These are phyloP conservation scores for Cuculus canorus DNA, from an alignment of 2,797 vertebrate genomes.

Conservation along the genomic window DNA sequence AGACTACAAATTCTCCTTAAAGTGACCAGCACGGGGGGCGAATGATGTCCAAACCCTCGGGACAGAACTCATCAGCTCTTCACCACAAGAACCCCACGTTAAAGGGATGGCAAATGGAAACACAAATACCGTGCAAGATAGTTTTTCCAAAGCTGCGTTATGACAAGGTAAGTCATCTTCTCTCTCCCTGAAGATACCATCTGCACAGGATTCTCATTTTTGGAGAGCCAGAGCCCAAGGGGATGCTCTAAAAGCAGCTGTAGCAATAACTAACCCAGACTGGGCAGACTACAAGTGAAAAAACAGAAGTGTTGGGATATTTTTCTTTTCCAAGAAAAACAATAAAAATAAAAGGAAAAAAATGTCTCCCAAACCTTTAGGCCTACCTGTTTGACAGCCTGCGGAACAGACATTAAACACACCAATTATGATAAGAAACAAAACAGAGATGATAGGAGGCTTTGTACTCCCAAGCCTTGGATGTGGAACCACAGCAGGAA, in stretches of 20 bases:
- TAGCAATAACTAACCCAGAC: slow-evolving; percentile 11
- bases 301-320: neutral
- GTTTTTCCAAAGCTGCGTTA: slow-evolving; percentile 5
- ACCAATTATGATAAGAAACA: neutral
- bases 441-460: neutral
- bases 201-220: slow-evolving; percentile 38
- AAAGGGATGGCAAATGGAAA: neutral
- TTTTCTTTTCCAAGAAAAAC: neutral
- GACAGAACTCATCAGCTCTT: neutral
- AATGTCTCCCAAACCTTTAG: neutral
- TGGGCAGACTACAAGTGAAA: neutral
- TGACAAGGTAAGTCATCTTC: slow-evolving; percentile 16
- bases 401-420: neutral
- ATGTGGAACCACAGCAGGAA: neutral
- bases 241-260: slow-evolving; percentile 33
- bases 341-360: neutral
- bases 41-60: neutral
- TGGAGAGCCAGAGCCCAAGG: slow-evolving; percentile 34
- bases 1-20: neutral
- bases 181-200: slow-evolving; percentile 13
- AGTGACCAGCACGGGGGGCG: neutral
- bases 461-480: neutral
- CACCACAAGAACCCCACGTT: neutral
- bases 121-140: neutral
- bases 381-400: neutral